Percentiles rank a stretch among this genome's conserved stretches.
Evolutionary conservation across 1,140 invertebrate genomes (phyloP).

Genomic region (Drosophila lini): DNA sequence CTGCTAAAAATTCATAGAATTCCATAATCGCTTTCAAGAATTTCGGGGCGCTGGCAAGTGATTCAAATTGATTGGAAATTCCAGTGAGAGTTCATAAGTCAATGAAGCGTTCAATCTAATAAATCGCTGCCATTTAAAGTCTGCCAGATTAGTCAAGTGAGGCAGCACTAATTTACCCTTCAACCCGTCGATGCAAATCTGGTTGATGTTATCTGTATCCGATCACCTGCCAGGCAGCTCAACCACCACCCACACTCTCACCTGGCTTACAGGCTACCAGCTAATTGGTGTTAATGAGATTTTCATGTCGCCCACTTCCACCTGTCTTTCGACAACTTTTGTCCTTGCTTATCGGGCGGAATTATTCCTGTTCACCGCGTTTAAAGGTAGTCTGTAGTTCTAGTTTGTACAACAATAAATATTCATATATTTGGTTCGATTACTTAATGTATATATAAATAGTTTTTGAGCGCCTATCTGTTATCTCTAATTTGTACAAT

Average conservation of each 20-base stretch:
- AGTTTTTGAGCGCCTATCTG: conserved; percentile 4
- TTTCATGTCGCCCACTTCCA: conserved; percentile 29
- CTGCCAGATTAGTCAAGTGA: conserved; percentile 9
- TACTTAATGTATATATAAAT: conserved; percentile 38
- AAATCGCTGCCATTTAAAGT: conserved; percentile 15
- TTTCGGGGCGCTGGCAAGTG: neutral
- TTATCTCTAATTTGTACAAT: conserved; percentile 32
- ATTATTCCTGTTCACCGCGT: neutral
- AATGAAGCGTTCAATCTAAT: conserved; percentile 14
- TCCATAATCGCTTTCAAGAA: neutral
- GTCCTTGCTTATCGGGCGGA: conserved; percentile 12
- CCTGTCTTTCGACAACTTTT: conserved; percentile 14
- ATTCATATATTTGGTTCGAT: conserved; percentile 25
- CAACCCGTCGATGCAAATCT: neutral
- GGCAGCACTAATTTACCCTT: conserved; percentile 32
- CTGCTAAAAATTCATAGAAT: neutral
- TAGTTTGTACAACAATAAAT: conserved; percentile 8
- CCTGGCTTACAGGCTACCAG: neutral
- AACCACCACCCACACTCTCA: neutral
- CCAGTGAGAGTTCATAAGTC: conserved; percentile 5
- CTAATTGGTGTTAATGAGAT: conserved; percentile 60
- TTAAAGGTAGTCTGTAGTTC: neutral
- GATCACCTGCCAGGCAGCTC: conserved; percentile 15
- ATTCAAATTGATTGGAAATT: conserved; percentile 11
- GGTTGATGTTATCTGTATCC: conserved; percentile 20